A percentile compares a stretch with the other conserved stretches of the same genome.
Conservation (phyloP, 2,888 invertebrate genomes). For the Sabellastarte sp. region DNA sequence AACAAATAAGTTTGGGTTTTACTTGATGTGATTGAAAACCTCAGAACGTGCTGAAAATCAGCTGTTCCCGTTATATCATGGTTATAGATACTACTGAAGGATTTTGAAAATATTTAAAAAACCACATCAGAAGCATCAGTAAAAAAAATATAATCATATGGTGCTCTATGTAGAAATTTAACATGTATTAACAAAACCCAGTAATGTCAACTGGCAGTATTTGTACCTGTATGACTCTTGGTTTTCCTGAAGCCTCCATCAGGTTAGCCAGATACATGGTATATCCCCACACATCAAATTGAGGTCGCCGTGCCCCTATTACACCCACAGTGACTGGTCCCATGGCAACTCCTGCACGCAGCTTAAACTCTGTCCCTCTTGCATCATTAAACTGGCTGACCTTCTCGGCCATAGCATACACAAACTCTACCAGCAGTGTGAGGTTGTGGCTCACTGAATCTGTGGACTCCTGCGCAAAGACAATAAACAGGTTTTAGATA, state of each 20-base stretch:
- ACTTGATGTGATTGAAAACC: too few species aligned
- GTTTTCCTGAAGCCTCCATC: slow-evolving; percentile 11
- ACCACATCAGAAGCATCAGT: too few species aligned
- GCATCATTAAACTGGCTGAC: slow-evolving; percentile 86
- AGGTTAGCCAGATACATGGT: slow-evolving; percentile 17
- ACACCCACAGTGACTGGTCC: slow-evolving; percentile 21
- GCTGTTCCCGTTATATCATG: too few species aligned
- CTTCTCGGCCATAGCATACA: slow-evolving; percentile 83
- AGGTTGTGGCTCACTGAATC: slow-evolving; percentile 63
- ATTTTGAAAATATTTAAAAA: too few species aligned
- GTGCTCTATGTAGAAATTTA: too few species aligned
- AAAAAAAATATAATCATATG: too few species aligned
- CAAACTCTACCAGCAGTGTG: slow-evolving; percentile 83
- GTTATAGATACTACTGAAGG: too few species aligned
- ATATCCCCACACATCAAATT: slow-evolving; percentile 20
- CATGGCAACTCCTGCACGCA: slow-evolving; percentile 61
- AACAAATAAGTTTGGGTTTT: too few species aligned
- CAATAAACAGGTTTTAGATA: too few species aligned
- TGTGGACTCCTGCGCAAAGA: slow-evolving; percentile 54
- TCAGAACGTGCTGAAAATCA: too few species aligned
- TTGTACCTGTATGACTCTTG: slow-evolving; percentile 17
- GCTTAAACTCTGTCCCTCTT: slow-evolving; percentile 87
- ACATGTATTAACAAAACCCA: too few species aligned
- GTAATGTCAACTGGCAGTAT: too few species aligned
- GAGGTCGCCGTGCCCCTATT: slow-evolving; percentile 19